Base-by-base conservation (phyloP, 2,113 vertebrate genomes). In the Falco punctatus region DNA sequence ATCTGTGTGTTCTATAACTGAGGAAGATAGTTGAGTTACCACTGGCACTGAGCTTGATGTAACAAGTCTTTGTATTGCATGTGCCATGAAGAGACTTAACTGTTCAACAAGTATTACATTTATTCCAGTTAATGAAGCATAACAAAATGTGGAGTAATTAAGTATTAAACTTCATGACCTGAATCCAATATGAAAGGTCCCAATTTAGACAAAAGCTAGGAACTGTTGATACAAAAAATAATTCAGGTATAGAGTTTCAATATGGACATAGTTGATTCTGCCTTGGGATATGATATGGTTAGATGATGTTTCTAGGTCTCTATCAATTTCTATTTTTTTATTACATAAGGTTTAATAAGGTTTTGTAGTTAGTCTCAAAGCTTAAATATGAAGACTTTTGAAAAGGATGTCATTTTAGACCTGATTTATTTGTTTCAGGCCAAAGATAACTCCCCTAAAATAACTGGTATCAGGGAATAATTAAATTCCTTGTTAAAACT, bases 41-140 rank as follows among this genome's bases (percentile, higher is more conserved):
- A 4, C 67, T 91, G 89, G 66, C 67, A 83, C 61, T 6, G 51
- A 59, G 74, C 85, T 70, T 84, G 87, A 62, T 82, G 66, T 40
- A 70, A 72, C 32, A 71, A 57, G 65, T 5, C 77, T 93, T 77
- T 73, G 69, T 51, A 44, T 72, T 35, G 30, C 35, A 5, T 20
- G 38, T 57, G 20, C 71, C 28, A 5, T 21, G 52, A 74, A 70
- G 7, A 55, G 77, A 80, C 75, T 69, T 74, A 27, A 19, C 6
- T 1, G 61, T 48, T 92, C 3, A 10, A 77, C 22, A 96, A 75
- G 72, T 77, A 66, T 87, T 93, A 27, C 40, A 28, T 94, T 92
- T 90, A 92, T 86, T 95, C 94, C 80, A 83, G 69, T 92, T 90
- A 94, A 95, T 87, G 85, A 90, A 83, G 65, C 51, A 65, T 61